Conservation (phyloP, 2,797 vertebrate genomes). For the Onychomys leucogaster region DNA sequence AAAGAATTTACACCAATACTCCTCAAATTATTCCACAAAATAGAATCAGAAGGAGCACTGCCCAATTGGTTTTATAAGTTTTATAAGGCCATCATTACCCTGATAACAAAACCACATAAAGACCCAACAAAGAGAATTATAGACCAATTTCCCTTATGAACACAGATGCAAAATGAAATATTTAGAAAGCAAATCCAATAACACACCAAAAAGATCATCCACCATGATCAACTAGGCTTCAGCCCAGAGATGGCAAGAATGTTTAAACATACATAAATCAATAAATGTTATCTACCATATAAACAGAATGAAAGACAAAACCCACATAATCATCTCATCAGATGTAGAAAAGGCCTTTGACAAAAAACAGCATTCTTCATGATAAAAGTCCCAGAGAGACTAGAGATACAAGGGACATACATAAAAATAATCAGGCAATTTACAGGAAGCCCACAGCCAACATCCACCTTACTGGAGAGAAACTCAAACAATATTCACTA, state of each 20-base stretch:
- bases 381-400: not conserved
- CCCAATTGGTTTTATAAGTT: not conserved
- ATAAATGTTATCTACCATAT: not conserved
- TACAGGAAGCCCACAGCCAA: not conserved
- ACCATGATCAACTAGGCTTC: not conserved
- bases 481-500: not conserved
- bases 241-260: not conserved
- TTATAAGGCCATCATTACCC: not conserved
- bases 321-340: not conserved
- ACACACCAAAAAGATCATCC: not conserved
- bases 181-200: not conserved
- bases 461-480: not conserved
- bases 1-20: not conserved
- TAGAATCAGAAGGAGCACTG: not conserved
- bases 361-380: not conserved
- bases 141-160: not conserved
- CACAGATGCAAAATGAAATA: not conserved
- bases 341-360: not conserved
- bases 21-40: not conserved
- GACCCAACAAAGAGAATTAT: not conserved
- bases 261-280: not conserved
- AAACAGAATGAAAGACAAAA: not conserved
- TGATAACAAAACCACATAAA: not conserved
- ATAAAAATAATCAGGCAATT: not conserved
- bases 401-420: not conserved